These are phyloP conservation scores for Heliconius hermathena DNA, from an alignment of 1,140 invertebrate species.

Conservation along the genomic window DNA sequence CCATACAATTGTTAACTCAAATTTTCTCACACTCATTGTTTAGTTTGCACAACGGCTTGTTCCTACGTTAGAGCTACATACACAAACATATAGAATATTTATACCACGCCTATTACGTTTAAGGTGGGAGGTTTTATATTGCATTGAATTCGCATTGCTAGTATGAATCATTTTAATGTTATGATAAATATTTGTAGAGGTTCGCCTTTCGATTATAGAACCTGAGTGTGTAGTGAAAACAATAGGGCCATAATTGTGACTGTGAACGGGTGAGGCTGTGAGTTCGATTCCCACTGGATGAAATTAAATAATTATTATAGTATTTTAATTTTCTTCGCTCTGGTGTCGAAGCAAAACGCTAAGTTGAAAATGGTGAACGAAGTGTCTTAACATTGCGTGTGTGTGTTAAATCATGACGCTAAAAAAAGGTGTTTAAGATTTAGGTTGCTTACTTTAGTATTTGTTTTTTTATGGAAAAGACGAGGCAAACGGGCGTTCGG, in stretches of 20 bases:
- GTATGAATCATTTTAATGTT: slow-evolving; percentile 21
- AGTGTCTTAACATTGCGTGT: no score
- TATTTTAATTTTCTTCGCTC: no score
- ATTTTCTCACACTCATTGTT: slow-evolving; percentile 35
- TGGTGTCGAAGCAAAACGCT: no score
- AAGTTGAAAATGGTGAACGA: no score
- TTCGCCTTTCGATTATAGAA: background rate
- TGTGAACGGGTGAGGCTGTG: no score
- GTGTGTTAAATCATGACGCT: no score
- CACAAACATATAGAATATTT: slow-evolving; percentile 19
- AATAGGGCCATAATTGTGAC: background rate
- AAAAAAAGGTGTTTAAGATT: no score
- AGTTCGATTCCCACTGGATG: no score
- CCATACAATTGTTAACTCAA: slow-evolving; percentile 25
- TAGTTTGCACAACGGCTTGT: slow-evolving; percentile 30
- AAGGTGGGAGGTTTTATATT: slow-evolving; percentile 30
- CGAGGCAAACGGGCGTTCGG: no score
- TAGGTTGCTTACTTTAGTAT: no score
- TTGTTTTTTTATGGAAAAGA: no score
- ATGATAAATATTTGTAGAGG: slow-evolving; percentile 3
- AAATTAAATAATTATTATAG: no score
- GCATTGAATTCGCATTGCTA: slow-evolving; percentile 15
- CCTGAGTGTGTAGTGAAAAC: background rate
- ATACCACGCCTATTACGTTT: slow-evolving; percentile 32
- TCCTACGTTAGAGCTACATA: slow-evolving; percentile 9